Conservation (phyloP, 2,888 invertebrate species). For the Platerodrilus igneus region DNA sequence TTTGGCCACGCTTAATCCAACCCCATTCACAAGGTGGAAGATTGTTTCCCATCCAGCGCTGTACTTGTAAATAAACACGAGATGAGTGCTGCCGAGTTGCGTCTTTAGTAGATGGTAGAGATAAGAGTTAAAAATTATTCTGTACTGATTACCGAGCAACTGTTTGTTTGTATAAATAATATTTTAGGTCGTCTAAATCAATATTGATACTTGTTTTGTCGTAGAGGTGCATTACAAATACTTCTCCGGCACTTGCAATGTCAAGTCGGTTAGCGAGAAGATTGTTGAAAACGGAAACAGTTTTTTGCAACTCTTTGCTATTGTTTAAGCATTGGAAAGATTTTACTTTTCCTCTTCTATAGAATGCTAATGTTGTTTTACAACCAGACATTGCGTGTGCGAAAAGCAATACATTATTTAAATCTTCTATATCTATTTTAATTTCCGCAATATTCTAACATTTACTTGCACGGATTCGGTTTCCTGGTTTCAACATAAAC, state of each 20-base stretch:
- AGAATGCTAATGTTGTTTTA: background rate
- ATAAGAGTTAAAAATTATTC: no score
- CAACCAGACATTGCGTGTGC: background rate
- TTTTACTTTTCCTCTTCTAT: background rate
- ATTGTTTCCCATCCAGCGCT: constrained; percentile 6
- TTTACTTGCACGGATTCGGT: constrained; percentile 2
- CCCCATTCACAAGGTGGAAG: constrained; percentile 6
- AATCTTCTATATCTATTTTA: background rate
- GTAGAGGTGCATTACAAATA: constrained; percentile 6
- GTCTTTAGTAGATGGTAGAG: constrained; percentile 2
- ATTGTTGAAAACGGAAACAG: constrained; percentile 7
- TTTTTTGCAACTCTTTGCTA: constrained; percentile 4
- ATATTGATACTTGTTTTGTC: constrained; percentile 3
- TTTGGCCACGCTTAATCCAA: background rate
- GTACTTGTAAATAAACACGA: constrained; percentile 6
- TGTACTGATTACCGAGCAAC: constrained; percentile 3
- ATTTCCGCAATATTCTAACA: constrained; percentile 6
- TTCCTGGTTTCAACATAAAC: constrained; percentile 7
- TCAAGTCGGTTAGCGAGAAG: constrained; percentile 3
- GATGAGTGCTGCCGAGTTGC: constrained; percentile 5
- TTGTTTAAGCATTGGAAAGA: background rate
- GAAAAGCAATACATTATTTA: background rate
- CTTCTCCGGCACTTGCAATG: constrained; percentile 1
- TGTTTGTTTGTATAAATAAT: constrained; percentile 9
- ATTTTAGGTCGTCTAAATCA: constrained; percentile 8